These are phyloP conservation scores for Siniperca knerii DNA, from an alignment of 2,113 vertebrate species.

Conservation along the genomic window DNA sequence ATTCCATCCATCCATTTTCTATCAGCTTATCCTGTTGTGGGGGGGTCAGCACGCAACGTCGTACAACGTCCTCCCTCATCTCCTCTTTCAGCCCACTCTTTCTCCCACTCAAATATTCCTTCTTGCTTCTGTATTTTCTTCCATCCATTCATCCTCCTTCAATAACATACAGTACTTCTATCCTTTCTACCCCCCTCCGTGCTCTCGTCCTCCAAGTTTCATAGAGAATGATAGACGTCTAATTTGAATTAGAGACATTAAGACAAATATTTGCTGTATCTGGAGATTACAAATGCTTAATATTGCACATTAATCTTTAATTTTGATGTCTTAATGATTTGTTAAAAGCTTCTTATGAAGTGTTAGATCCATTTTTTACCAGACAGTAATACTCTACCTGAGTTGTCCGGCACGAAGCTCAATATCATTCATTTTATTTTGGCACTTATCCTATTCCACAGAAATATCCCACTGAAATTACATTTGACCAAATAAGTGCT, in stretches of 20 bases:
- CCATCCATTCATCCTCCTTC: neutral
- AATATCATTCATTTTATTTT: slow-evolving; percentile 39
- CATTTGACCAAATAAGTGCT: slow-evolving; percentile 72
- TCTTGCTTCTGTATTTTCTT: neutral
- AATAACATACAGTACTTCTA: neutral
- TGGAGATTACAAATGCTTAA: slow-evolving; percentile 25
- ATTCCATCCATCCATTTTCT: neutral
- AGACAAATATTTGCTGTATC: slow-evolving; percentile 44
- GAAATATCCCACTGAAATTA: slow-evolving; percentile 49
- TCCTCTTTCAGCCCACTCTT: neutral
- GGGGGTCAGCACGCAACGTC: neutral
- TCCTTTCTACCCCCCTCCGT: neutral
- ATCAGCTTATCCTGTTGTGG: neutral
- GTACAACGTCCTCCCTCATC: neutral
- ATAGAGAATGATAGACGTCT: slow-evolving; percentile 3
- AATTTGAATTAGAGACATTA: slow-evolving; percentile 11
- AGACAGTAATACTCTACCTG: slow-evolving; percentile 34
- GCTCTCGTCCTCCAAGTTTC: neutral
- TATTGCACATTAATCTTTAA: slow-evolving; percentile 15
- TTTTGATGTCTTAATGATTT: slow-evolving; percentile 7
- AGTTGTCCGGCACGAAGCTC: slow-evolving; percentile 30
- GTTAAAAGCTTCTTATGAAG: slow-evolving; percentile 2
- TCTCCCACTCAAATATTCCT: neutral
- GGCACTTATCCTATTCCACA: slow-evolving; percentile 20
- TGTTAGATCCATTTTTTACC: slow-evolving; percentile 32